phyloP scores from a whole-genome alignment of 2,113 vertebrate species.

The Riparia riparia region DNA sequence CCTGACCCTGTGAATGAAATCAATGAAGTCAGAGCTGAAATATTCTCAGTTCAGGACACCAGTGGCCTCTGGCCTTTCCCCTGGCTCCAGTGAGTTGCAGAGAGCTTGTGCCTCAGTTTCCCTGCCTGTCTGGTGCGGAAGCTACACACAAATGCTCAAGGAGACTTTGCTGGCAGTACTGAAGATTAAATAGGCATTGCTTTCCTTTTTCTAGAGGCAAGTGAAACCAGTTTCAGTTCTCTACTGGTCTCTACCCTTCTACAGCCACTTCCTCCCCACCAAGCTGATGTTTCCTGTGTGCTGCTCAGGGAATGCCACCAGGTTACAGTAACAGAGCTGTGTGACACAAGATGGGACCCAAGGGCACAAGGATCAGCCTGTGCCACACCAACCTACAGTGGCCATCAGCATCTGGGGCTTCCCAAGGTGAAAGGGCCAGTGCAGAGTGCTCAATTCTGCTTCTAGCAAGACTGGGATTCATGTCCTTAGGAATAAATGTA shows the following conservation, averaged over 20 bases:
- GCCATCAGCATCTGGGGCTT: neutral
- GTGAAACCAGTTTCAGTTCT: neutral
- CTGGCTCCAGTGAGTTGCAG: neutral
- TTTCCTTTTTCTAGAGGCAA: neutral
- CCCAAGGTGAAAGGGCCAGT: neutral
- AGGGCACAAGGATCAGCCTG: neutral
- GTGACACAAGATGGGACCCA: neutral
- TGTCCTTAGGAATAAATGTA: neutral
- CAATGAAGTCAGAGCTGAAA: neutral
- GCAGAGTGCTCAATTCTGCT: neutral
- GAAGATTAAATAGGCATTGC: neutral
- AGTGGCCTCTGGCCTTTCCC: neutral
- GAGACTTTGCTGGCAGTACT: neutral
- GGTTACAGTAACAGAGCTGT: neutral
- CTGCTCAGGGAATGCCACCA: neutral
- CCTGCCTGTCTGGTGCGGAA: neutral
- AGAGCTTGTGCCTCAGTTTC: neutral
- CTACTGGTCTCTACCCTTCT: neutral
- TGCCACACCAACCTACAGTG: neutral
- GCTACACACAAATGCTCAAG: neutral
- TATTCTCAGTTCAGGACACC: neutral
- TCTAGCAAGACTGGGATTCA: neutral
- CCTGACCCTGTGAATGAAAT: neutral
- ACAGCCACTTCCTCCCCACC: rapidly evolving
- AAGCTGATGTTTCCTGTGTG: neutral